Conservation (phyloP, 2,113 vertebrate genomes). For the Notothenia coriiceps region DNA sequence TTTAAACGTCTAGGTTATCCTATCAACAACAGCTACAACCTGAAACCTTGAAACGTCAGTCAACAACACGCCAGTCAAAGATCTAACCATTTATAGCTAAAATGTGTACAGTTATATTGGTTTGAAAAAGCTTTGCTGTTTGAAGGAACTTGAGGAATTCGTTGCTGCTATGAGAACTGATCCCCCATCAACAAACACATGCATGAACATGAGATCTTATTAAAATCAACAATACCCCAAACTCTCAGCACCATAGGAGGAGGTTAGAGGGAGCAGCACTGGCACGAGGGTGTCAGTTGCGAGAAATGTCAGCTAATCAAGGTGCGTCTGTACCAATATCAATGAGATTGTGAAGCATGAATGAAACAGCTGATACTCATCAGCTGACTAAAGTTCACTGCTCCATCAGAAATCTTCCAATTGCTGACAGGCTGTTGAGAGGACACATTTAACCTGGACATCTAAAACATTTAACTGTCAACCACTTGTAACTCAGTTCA, state of each 20-base stretch:
- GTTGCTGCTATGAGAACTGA: constrained; percentile 43
- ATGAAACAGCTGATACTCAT: neutral
- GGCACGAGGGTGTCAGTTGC: neutral
- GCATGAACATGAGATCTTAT: constrained; percentile 27
- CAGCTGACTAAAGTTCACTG: neutral
- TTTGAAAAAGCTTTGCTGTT: constrained; percentile 21
- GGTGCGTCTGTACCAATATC: constrained; percentile 1
- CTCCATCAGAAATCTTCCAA: neutral
- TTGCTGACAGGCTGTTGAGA: neutral
- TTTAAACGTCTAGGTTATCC: neutral
- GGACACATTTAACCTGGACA: neutral
- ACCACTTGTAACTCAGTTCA: neutral
- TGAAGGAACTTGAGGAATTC: constrained; percentile 27
- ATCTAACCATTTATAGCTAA: constrained; percentile 57
- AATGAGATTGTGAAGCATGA: neutral
- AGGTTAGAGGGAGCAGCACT: neutral
- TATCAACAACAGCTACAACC: neutral
- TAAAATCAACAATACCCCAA: constrained; percentile 16
- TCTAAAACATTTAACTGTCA: neutral
- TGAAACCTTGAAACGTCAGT: neutral
- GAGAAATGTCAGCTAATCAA: neutral
- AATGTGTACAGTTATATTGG: constrained; percentile 13
- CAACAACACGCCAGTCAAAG: neutral
- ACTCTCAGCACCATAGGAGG: neutral
- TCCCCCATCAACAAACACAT: constrained; percentile 53